These are phyloP conservation scores for Thymallus thymallus DNA, from an alignment of 2,113 vertebrate genomes.

Conservation along the genomic window DNA sequence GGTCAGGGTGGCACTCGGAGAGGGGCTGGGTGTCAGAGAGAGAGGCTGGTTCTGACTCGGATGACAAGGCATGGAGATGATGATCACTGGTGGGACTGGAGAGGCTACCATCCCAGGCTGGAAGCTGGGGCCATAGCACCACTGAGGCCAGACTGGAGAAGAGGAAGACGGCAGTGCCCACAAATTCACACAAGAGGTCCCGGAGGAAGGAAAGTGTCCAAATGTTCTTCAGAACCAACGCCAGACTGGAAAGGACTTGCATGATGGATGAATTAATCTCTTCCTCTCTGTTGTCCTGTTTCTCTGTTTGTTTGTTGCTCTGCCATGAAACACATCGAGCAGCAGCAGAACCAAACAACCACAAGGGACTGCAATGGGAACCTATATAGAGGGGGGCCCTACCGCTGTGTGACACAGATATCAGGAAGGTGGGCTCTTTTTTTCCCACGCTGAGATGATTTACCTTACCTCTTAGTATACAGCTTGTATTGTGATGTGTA, in stretches of 20 bases:
- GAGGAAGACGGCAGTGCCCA: slow-evolving; percentile 38
- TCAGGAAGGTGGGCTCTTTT: no score
- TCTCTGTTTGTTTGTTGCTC: not conserved
- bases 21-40: not conserved
- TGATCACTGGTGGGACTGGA: not conserved
- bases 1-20: not conserved
- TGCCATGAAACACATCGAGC: not conserved
- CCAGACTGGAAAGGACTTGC: slow-evolving; percentile 6
- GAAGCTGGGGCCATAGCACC: slow-evolving; percentile 8
- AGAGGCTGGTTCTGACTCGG: not conserved
- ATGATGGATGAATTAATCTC: not conserved
- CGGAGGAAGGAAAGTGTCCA: slow-evolving; percentile 19
- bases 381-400: not conserved
- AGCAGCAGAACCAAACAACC: not conserved
- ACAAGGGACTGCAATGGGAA: not conserved
- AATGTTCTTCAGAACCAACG: slow-evolving; percentile 17
- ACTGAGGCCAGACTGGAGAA: slow-evolving; percentile 38
- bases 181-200: slow-evolving; percentile 35
- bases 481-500: no score
- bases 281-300: not conserved
- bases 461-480: no score
- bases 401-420: not conserved
- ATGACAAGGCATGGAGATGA: not conserved
- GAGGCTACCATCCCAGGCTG: no score
- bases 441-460: no score